Evolutionary conservation across 2,113 vertebrate species (phyloP), one percentile per base, ranked within the genome.

Genomic region (Saguinus imperator): DNA sequence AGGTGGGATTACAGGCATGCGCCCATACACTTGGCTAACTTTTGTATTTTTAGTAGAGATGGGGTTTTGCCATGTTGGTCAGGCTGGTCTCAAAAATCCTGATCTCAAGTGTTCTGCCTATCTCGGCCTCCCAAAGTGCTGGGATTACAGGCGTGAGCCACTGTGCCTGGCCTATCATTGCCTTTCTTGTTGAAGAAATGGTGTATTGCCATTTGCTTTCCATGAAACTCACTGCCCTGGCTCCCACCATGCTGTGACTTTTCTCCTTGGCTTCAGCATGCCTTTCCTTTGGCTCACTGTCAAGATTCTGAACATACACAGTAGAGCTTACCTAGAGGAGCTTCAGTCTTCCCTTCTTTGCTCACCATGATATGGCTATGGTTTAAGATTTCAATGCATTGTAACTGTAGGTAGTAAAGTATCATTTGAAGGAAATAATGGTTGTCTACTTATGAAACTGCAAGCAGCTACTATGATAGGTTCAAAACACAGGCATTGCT

Each of bases 371-470:
- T 89, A 45, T 75, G 17, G 73, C 80, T 87, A 8, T 37, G 45
- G 48, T 86, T 84, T 29, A 64, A 17, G 9, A 61, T 85, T 73
- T 93, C 52, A 48, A 1, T 52, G 61, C 48, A n/a, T 40, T 86
- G 1, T 57, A 89, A 91, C 14, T 13, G 5, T 68, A 84, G 57
- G 35, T 21, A 91, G 23, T 80, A 52, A 91, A 6, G 43, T 11
- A 57, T 35, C 20, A 87, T 87, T 84, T 64, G 21, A 83, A 97
- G 37, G 25, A 83, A 90, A 86, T 52, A 55, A 58, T 89, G 68
- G 58, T 40, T 37, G 57, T 61, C 52, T 91, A 55, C n/a, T 81
- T 81, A 80, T 37, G 32, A 90, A 83, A 95, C 35, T 37, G 8
- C 75, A 87, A 92, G 37, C 10, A 92, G 66, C 50, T 72, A 50